A percentile compares a stretch with the other conserved stretches of the same genome.
phyloP scores from a whole-genome alignment of 2,797 vertebrate species.

The Prionace glauca region DNA sequence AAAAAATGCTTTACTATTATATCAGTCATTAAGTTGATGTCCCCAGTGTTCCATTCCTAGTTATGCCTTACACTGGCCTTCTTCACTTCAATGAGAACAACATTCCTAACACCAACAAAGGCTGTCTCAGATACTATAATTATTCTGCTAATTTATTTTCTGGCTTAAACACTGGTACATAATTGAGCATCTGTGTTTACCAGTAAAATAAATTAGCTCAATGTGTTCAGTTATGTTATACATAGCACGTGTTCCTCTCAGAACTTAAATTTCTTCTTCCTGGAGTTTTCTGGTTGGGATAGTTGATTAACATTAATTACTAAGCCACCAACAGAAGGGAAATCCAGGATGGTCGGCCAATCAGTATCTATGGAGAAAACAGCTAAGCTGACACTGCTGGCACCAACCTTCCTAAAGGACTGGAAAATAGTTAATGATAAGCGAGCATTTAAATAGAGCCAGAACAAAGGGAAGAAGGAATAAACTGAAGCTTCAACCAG shows the following conservation, averaged over 20 bases:
- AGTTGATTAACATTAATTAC: neutral
- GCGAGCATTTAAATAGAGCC: neutral
- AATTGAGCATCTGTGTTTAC: slow-evolving; percentile 19
- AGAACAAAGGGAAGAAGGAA: neutral
- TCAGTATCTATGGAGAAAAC: neutral
- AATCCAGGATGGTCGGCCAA: neutral
- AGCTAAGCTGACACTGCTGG: neutral
- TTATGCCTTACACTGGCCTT: neutral
- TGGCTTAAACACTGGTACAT: neutral
- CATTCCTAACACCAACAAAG: neutral
- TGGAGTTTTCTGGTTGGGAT: neutral
- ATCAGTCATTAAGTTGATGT: neutral
- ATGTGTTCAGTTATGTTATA: slow-evolving; percentile 22
- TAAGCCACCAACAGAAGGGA: neutral
- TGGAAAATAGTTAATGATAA: neutral
- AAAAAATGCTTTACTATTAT: neutral
- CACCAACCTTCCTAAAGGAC: neutral
- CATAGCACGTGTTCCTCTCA: neutral
- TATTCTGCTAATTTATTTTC: slow-evolving; percentile 18
- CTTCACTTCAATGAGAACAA: neutral
- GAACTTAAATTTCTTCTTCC: neutral
- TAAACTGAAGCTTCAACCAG: neutral
- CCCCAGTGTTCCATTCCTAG: neutral
- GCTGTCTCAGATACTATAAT: neutral
- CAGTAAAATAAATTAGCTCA: slow-evolving; percentile 35